Conservation (phyloP, 2,888 invertebrate species). For the Drosophila limbata region DNA sequence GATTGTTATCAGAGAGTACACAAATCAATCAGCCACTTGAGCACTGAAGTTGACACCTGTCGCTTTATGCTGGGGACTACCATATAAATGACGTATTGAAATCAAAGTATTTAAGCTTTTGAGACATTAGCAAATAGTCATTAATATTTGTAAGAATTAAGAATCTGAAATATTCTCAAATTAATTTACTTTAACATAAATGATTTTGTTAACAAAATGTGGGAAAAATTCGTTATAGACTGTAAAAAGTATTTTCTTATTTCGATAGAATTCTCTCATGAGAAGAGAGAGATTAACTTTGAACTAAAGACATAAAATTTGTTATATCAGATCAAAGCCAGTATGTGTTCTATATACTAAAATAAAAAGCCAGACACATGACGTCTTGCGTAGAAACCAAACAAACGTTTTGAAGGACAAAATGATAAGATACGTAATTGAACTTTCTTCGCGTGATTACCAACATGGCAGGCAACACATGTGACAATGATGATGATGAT, state of each 20-base stretch:
- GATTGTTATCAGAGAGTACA: constrained; percentile 2
- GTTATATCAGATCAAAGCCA: background rate
- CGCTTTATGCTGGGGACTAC: background rate
- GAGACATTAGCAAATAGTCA: no score
- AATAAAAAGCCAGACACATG: background rate
- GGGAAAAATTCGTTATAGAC: no score
- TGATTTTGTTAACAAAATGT: background rate
- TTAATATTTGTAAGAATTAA: no score
- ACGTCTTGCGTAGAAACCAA: background rate
- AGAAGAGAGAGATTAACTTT: no score
- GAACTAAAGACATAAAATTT: no score
- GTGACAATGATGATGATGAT: constrained; percentile 42
- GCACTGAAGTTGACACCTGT: background rate
- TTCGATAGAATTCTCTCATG: no score
- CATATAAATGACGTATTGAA: background rate
- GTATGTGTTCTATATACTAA: background rate
- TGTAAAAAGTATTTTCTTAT: no score
- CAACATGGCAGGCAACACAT: constrained; percentile 52
- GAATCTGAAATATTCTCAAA: background rate
- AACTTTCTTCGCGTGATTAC: constrained; percentile 70
- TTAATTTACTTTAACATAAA: background rate
- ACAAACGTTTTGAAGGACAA: constrained; percentile 64
- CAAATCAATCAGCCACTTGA: constrained; percentile 14
- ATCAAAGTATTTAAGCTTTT: background rate
- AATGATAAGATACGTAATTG: constrained; percentile 76